Evolutionary conservation across 2,888 invertebrate genomes (phyloP).

Genomic region (Sceliomorpha sp.): DNA sequence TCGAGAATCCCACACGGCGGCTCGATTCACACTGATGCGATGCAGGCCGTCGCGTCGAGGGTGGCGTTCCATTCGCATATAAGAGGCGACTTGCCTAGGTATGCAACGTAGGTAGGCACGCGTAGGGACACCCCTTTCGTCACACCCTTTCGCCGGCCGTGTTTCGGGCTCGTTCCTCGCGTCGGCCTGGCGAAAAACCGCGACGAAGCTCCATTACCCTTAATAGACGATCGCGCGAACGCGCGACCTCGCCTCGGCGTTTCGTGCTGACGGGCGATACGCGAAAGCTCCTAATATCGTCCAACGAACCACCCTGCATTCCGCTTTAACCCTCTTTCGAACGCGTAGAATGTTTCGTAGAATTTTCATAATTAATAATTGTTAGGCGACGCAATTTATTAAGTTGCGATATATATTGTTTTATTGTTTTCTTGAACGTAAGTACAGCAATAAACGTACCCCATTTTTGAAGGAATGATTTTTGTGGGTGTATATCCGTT

Average conservation of each 20-base stretch:
- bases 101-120: conserved; percentile 58
- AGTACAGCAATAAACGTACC: too few relatives aligned
- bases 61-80: conserved; percentile 61
- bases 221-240: conserved; percentile 60
- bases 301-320: conserved; percentile 50
- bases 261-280: conserved; percentile 41
- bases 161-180: conserved; percentile 25
- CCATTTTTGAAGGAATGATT: too few relatives aligned
- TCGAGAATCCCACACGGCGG: conserved; percentile 62
- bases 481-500: too few relatives aligned
- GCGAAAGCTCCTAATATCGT: conserved; percentile 58
- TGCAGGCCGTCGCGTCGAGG: conserved; percentile 62
- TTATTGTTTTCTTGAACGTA: too few relatives aligned
- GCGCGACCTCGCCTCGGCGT: conserved; percentile 59
- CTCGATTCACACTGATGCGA: conserved; percentile 68
- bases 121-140: conserved; percentile 64
- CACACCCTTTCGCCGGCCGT: conserved; percentile 60
- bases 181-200: conserved; percentile 8
- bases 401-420: too few relatives aligned
- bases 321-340: conserved; percentile 8
- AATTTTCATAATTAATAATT: too few relatives aligned
- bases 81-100: conserved; percentile 55
- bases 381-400: too few relatives aligned
- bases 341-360: not conserved
- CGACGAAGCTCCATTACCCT: conserved; percentile 53